Base-by-base conservation (phyloP, 2,113 vertebrate genomes). In the Eleginops maclovinus region DNA sequence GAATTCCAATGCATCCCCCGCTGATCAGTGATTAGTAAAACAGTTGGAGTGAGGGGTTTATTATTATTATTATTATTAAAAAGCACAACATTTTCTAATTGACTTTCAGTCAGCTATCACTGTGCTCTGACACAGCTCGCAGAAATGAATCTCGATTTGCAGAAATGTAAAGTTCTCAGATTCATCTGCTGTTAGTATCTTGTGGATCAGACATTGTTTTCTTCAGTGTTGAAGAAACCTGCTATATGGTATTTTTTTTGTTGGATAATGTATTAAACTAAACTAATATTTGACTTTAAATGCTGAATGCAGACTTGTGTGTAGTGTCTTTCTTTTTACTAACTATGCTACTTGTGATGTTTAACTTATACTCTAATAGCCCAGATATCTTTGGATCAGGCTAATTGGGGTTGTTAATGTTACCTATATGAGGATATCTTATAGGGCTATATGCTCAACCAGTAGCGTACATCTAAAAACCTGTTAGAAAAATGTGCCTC, bases 211-310 rank as follows among this genome's bases (percentile, higher is more conserved):
- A 47, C 15, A 19, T 0, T 26, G 36, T 72, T 40, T 2, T 70
- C 28, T 56, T 41, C 14, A 22, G 24, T 75, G 10, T 68, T 55
- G n/a, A 4, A 81, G 9, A 85, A 16, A 50, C 62, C 6, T 49
- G 47, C 19, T 82, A 4, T 59, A 16, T 47, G 26, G 21, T 82
- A 12, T 85, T 80, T 76, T 69, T 4, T 58, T 22, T 74, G 51
- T 58, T 71, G 40, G 31, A 56, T 74, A 47, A 87, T 67, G 36
- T 88, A 81, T 78, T 36, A 44, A 71, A 85, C 6, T 70, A 58
- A 70, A 73, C 9, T 50, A 22, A 58, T 44, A 70, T 84, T 58
- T 78, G 50, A 22, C 21, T 17, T 82, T 88, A 77, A 88, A 65
- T 47, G 24, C 41, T 75, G 22, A 54, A 78, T 74, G 72, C n/a